A percentile compares a stretch with the other conserved stretches of the same genome.
phyloP scores from a whole-genome alignment of 2,888 invertebrate genomes.

The Drosophila maculinotata region DNA sequence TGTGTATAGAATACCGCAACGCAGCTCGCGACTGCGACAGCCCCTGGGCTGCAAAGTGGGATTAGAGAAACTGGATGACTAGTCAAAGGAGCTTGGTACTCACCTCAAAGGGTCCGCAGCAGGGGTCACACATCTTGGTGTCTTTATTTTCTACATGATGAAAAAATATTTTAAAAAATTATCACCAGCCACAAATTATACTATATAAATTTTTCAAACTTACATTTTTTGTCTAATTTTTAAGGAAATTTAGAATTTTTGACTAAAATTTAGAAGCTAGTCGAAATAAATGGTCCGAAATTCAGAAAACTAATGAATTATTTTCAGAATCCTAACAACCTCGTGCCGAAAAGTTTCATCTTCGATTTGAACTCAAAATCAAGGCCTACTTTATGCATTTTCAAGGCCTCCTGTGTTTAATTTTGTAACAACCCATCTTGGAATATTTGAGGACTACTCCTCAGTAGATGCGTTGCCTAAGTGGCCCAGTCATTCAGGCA shows the following conservation, averaged over 20 bases:
- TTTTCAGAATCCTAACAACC: not conserved
- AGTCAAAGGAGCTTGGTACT: slow-evolving; percentile 53
- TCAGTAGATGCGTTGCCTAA: no score
- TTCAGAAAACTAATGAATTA: slow-evolving; percentile 64
- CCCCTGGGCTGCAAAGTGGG: slow-evolving; percentile 66
- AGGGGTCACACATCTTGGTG: slow-evolving; percentile 81
- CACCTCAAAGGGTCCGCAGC: slow-evolving; percentile 83
- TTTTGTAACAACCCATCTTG: not conserved
- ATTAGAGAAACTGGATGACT: not conserved
- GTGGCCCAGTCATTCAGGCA: no score
- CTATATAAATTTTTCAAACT: slow-evolving; percentile 23
- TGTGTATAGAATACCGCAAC: slow-evolving; percentile 86
- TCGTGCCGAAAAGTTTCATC: not conserved
- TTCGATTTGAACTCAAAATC: not conserved
- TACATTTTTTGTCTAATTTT: slow-evolving; percentile 44
- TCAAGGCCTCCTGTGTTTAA: slow-evolving; percentile 9
- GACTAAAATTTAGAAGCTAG: slow-evolving; percentile 54
- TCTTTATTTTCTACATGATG: slow-evolving; percentile 46
- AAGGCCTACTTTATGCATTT: slow-evolving; percentile 37
- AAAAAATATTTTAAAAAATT: not conserved
- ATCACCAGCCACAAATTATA: not conserved
- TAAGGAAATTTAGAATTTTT: slow-evolving; percentile 30
- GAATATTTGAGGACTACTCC: no score
- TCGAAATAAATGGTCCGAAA: slow-evolving; percentile 67
- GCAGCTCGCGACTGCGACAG: slow-evolving; percentile 86